phyloP scores from a whole-genome alignment of 2,888 invertebrate species.

The Nyleta sp. region DNA sequence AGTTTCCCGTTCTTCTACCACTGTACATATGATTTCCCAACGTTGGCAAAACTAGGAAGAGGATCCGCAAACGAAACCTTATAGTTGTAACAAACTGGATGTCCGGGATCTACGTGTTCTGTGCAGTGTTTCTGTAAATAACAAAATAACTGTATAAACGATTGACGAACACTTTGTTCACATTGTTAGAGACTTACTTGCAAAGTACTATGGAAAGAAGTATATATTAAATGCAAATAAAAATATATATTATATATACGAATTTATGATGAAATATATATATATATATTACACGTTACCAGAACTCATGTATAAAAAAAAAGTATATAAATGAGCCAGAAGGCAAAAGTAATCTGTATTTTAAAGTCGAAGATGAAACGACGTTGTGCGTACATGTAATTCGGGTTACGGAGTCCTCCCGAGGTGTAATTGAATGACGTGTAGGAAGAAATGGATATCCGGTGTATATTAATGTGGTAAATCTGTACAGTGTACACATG shows the following conservation, averaged over 20 bases:
- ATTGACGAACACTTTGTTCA: slow-evolving; percentile 41
- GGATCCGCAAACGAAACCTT: no score
- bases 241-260: slow-evolving; percentile 52
- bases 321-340: slow-evolving; percentile 13
- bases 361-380: slow-evolving; percentile 24
- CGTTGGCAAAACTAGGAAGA: not conserved
- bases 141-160: slow-evolving; percentile 51
- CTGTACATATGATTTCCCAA: slow-evolving; percentile 26
- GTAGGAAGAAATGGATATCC: slow-evolving; percentile 12
- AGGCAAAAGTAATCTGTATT: slow-evolving; percentile 26
- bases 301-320: slow-evolving; percentile 45
- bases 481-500: slow-evolving; percentile 62
- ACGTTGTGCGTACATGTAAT: slow-evolving; percentile 19
- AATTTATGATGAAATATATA: slow-evolving; percentile 52
- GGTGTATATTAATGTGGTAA: slow-evolving; percentile 56
- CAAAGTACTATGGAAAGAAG: slow-evolving; percentile 32
- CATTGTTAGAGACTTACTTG: slow-evolving; percentile 33
- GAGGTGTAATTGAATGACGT: not conserved
- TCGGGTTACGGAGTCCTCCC: not conserved
- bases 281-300: slow-evolving; percentile 52
- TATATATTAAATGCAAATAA: slow-evolving; percentile 33
- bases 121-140: slow-evolving; percentile 50
- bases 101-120: slow-evolving; percentile 31
- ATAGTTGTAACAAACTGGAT: slow-evolving; percentile 25
- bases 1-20: not conserved